Conservation (phyloP, 64 coral and sea anemone species). For the Astreopora myriophthalma region DNA sequence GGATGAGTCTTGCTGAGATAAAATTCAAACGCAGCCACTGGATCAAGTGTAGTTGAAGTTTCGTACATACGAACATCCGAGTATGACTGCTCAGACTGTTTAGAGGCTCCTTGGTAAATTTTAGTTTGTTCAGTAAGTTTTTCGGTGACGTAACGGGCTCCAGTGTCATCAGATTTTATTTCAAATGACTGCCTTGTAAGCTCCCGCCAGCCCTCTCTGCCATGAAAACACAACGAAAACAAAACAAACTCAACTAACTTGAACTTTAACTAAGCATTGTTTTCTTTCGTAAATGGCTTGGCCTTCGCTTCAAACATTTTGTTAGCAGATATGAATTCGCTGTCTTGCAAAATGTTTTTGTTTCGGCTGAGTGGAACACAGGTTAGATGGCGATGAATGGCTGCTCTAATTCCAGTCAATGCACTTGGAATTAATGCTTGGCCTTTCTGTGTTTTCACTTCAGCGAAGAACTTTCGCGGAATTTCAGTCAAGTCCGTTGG, state of each 20-base stretch:
- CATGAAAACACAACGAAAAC: background rate
- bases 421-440: conserved; percentile 3
- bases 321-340: no score
- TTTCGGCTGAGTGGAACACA: no score
- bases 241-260: no score
- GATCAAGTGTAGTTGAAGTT: conserved; percentile 56
- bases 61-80: conserved; percentile 64
- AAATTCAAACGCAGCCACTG: conserved; percentile 54
- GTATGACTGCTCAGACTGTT: conserved; percentile 52
- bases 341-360: no score
- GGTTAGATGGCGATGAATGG: no score
- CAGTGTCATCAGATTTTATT: conserved; percentile 51
- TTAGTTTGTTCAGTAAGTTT: conserved; percentile 67
- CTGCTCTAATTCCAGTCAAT: background rate
- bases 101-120: conserved; percentile 63
- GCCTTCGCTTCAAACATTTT: no score
- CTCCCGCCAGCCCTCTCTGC: conserved; percentile 52
- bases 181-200: conserved; percentile 52
- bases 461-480: conserved; percentile 33
- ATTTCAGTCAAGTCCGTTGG: conserved; percentile 41
- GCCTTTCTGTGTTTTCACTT: conserved; percentile 43
- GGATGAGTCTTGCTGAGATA: conserved; percentile 54
- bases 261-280: no score
- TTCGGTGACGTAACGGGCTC: background rate
- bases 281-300: no score